These are phyloP conservation scores for Macroglossus sobrinus DNA, from an alignment of 2,113 vertebrate species.

Conservation along the genomic window DNA sequence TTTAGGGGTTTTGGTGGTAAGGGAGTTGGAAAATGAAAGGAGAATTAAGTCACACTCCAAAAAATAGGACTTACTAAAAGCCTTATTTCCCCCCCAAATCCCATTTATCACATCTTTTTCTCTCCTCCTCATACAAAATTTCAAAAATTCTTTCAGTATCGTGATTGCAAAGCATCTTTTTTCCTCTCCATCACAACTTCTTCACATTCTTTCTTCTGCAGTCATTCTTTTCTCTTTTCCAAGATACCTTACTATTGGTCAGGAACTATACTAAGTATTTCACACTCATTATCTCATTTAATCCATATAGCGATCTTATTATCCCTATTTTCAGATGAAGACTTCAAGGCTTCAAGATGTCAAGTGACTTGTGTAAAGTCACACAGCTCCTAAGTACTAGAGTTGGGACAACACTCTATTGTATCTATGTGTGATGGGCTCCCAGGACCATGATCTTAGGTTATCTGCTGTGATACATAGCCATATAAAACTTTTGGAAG, in stretches of 20 bases:
- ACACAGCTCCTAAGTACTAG: neutral
- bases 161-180: neutral
- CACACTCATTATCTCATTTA: neutral
- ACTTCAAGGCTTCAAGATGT: neutral
- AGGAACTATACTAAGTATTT: neutral
- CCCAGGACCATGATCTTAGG: neutral
- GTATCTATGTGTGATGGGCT: fast-evolving
- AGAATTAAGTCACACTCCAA: neutral
- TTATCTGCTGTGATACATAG: neutral
- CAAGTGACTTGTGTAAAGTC: neutral
- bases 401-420: neutral
- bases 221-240: neutral
- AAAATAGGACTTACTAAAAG: neutral
- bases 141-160: neutral
- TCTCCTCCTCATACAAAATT: neutral
- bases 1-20: neutral
- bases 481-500: neutral
- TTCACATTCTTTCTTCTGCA: neutral
- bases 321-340: neutral
- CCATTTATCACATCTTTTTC: neutral
- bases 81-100: neutral
- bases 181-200: neutral
- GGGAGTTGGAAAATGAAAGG: neutral
- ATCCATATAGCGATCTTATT: neutral
- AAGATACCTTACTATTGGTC: neutral